Base-by-base conservation (phyloP, 2,113 vertebrate species). In the Archocentrus centrarchus region DNA sequence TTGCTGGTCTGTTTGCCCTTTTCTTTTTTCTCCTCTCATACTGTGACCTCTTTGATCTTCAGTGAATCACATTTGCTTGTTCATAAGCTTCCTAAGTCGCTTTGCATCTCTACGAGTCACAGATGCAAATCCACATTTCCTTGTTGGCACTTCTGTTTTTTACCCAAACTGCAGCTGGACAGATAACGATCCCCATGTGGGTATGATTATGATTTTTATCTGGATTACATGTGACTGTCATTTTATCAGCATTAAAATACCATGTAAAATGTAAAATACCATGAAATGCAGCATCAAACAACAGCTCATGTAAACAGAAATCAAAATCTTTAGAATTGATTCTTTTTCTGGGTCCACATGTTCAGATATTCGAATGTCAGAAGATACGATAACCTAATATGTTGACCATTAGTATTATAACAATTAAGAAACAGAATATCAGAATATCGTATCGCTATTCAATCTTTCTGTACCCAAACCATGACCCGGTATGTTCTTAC, bases 101-200 rank as follows among this genome's bases (percentile, higher is more conserved):
- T 73, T 73, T 73, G 66, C 66, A 73, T 73, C 6, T 8, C 17
- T 32, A 32, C 44, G 17, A 14, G 66, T 73, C 66, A n/a, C 47
- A 32, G 66, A 73, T 73, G 66, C 27, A 73, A 73, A 73, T 73
- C 27, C 47, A 8, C 11, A 1, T 73, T 73, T 53, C 47, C 66
- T 53, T 73, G 47, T 53, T 53, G 30, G 66, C 3, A 11, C 32
- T 73, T 73, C 17, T 73, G 7, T 73, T 73, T 73, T 64, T 53
- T 15, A 1, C 44, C 44, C n/a, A 30, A 73, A 55, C 13, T 47
- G 53, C 68, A 73, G 68, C 68, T 73, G 68, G 27, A n/a, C 66
- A 53, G 66, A 73, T n/a, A 53, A 53, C 66, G 3, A 73, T 73
- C 27, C 27, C 32, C 47, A 20, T 32, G 44, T 6, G 3, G 18